These are phyloP conservation scores for Seriola aureovittata DNA, from an alignment of 2,113 vertebrate species.

Conservation along the genomic window DNA sequence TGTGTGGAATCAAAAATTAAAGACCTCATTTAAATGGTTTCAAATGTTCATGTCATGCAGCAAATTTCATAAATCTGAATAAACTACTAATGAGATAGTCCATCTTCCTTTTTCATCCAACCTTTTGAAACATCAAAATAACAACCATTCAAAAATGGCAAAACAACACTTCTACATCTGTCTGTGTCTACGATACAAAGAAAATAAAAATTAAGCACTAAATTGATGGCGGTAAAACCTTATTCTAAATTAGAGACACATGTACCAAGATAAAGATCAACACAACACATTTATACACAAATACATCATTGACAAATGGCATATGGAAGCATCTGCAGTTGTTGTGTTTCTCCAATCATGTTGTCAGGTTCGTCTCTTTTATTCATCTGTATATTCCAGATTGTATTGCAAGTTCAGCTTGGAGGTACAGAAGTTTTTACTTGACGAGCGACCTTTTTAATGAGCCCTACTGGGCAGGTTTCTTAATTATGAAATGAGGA, in stretches of 20 bases:
- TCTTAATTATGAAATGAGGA: conserved; percentile 49
- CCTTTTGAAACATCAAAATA: no score
- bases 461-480: conserved; percentile 54
- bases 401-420: conserved; percentile 4
- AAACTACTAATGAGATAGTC: no score
- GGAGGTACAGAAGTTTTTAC: conserved; percentile 29
- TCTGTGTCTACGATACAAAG: no score
- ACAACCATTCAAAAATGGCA: no score
- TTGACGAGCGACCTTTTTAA: conserved; percentile 50
- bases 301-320: no score
- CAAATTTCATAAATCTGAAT: not conserved
- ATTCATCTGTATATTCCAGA: conserved; percentile 5
- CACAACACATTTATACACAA: no score
- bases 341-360: not conserved
- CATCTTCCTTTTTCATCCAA: no score
- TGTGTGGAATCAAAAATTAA: no score
- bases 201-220: no score
- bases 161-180: no score
- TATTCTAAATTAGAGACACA: not conserved
- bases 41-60: not conserved
- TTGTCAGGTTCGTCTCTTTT: not conserved
- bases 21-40: not conserved
- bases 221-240: no score
- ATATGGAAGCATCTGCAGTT: not conserved
- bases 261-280: no score